A percentile compares a stretch with the other conserved stretches of the same genome.
phyloP scores from a whole-genome alignment of 1,140 invertebrate genomes.

The Zeugodacus cucurbitae region DNA sequence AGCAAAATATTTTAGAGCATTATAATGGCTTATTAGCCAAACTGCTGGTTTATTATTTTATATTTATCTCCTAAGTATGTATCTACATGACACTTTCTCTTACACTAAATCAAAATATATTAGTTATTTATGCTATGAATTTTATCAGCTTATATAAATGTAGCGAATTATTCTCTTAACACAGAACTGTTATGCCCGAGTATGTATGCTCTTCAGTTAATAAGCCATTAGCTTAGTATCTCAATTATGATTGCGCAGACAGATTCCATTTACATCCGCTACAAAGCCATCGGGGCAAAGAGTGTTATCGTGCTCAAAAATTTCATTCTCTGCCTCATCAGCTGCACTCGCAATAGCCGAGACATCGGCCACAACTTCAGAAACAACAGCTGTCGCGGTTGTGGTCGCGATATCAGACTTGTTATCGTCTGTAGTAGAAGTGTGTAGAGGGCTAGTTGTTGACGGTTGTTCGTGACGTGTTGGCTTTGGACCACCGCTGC shows the following conservation, averaged over 20 bases:
- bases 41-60: too few relatives aligned
- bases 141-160: background rate
- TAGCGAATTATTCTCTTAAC: background rate
- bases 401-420: background rate
- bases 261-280: conserved; percentile 44
- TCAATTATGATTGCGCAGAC: conserved; percentile 40
- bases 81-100: background rate
- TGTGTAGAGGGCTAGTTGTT: background rate
- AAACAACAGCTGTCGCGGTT: background rate
- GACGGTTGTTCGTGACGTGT: background rate
- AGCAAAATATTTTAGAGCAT: too few relatives aligned
- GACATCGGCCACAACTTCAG: background rate
- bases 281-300: conserved; percentile 44
- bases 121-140: background rate
- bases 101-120: background rate
- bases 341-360: background rate
- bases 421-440: background rate
- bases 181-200: background rate
- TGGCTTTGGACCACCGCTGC: background rate
- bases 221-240: background rate
- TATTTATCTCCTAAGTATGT: background rate
- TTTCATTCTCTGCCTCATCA: conserved; percentile 20
- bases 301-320: background rate
- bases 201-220: background rate
- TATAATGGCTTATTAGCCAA: too few relatives aligned